Percentiles rank a stretch among this genome's conserved stretches.
Evolutionary conservation across 1,140 invertebrate genomes (phyloP).

Genomic region (Platyscapa corneri): DNA sequence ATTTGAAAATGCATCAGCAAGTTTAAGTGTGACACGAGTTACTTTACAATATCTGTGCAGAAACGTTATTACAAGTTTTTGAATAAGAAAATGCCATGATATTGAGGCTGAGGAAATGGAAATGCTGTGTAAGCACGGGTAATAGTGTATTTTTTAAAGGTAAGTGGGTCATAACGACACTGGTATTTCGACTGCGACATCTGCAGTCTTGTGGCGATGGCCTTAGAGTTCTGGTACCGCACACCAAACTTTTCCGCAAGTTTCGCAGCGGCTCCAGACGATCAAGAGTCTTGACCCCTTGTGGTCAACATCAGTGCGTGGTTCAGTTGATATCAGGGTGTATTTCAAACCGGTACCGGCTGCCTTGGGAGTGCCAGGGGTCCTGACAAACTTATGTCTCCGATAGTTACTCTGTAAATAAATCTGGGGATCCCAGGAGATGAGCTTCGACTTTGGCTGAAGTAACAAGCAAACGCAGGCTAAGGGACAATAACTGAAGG

Average conservation of each 20-base stretch:
- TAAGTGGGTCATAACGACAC: background rate
- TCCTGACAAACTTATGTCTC: slow-evolving; percentile 65
- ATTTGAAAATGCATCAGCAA: too few relatives aligned
- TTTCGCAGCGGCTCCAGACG: slow-evolving; percentile 6
- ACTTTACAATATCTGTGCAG: background rate
- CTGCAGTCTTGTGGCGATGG: background rate
- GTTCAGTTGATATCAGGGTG: slow-evolving; percentile 53
- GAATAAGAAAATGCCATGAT: background rate
- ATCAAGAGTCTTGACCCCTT: slow-evolving; percentile 57
- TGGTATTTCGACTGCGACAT: slow-evolving; percentile 7
- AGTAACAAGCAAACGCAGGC: background rate
- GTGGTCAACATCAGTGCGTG: slow-evolving; percentile 55
- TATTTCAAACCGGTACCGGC: slow-evolving; percentile 58
- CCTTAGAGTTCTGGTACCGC: background rate
- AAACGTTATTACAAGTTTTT: too few relatives aligned
- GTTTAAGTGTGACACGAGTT: too few relatives aligned
- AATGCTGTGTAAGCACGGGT: background rate
- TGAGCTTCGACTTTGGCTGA: background rate
- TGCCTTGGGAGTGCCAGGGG: background rate
- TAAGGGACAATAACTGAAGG: background rate
- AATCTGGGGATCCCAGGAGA: slow-evolving; percentile 54
- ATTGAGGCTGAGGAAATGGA: background rate
- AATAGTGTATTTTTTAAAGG: background rate
- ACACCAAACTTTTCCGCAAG: slow-evolving; percentile 55
- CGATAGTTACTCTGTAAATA: slow-evolving; percentile 68